Percentiles rank a stretch among this genome's conserved stretches.
Evolutionary conservation across 2,797 vertebrate genomes (phyloP).

Genomic region (Loriculus beryllinus): DNA sequence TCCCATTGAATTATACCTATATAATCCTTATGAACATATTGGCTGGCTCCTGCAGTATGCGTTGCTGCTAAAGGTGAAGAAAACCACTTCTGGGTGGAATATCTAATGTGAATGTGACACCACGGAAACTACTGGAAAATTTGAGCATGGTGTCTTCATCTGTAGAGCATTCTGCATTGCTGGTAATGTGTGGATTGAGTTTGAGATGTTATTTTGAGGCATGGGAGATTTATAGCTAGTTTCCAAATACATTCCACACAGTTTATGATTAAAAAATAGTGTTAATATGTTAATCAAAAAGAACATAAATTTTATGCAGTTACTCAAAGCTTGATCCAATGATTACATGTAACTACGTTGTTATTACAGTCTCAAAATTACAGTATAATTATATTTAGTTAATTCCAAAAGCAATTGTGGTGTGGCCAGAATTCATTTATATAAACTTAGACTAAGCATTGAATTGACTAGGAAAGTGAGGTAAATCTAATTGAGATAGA

Average conservation of each 20-base stretch:
- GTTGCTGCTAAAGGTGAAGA: neutral
- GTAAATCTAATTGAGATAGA: slow-evolving; percentile 68
- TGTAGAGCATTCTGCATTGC: neutral
- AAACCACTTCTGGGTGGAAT: neutral
- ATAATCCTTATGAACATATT: neutral
- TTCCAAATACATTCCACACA: neutral
- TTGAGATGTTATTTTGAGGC: neutral
- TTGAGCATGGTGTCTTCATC: neutral
- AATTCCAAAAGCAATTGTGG: slow-evolving; percentile 52
- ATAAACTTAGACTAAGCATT: slow-evolving; percentile 47
- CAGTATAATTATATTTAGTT: slow-evolving; percentile 53
- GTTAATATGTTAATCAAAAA: slow-evolving; percentile 24
- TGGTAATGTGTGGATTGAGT: neutral
- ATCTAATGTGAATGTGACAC: neutral
- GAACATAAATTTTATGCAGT: slow-evolving; percentile 16
- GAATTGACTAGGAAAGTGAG: slow-evolving; percentile 59
- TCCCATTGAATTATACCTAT: neutral
- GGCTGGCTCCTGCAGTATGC: neutral
- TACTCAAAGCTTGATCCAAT: slow-evolving; percentile 29
- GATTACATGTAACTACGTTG: slow-evolving; percentile 58
- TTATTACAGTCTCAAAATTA: slow-evolving; percentile 52
- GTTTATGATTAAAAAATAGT: neutral
- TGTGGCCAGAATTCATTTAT: slow-evolving; percentile 55
- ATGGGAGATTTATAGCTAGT: neutral
- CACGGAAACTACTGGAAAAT: neutral